These are phyloP conservation scores for Emberiza fucata DNA, from an alignment of 2,113 vertebrate genomes.

Conservation along the genomic window DNA sequence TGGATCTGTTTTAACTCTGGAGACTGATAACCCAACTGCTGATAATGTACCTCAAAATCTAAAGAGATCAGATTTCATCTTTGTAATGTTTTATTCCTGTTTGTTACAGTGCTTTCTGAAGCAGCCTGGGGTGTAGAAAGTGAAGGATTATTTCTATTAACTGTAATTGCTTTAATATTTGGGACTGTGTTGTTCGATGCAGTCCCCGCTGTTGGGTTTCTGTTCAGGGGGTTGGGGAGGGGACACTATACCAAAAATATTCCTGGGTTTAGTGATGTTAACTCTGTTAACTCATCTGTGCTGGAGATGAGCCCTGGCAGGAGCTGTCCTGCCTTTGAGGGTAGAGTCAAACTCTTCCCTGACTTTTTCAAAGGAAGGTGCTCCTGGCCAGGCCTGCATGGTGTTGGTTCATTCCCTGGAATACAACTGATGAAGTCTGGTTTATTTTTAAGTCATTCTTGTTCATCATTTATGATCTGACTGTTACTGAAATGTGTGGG, in stretches of 20 bases:
- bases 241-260: not conserved
- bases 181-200: not conserved
- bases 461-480: not conserved
- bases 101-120: not conserved
- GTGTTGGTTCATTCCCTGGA: not conserved
- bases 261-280: not conserved
- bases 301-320: not conserved
- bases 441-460: not conserved
- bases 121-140: not conserved
- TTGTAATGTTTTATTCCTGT: not conserved
- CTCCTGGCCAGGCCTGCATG: not conserved
- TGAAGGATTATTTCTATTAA: not conserved
- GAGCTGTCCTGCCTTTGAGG: not conserved
- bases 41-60: constrained; percentile 34
- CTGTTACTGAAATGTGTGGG: not conserved
- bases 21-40: constrained; percentile 2
- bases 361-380: not conserved
- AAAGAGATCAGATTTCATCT: not conserved
- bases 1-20: not conserved
- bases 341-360: not conserved
- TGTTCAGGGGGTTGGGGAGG: not conserved
- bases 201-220: not conserved
- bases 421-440: not conserved
- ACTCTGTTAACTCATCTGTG: not conserved
- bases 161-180: constrained; percentile 4